phyloP scores from a whole-genome alignment of 1,140 invertebrate genomes.

The Heliconius nattereri region DNA sequence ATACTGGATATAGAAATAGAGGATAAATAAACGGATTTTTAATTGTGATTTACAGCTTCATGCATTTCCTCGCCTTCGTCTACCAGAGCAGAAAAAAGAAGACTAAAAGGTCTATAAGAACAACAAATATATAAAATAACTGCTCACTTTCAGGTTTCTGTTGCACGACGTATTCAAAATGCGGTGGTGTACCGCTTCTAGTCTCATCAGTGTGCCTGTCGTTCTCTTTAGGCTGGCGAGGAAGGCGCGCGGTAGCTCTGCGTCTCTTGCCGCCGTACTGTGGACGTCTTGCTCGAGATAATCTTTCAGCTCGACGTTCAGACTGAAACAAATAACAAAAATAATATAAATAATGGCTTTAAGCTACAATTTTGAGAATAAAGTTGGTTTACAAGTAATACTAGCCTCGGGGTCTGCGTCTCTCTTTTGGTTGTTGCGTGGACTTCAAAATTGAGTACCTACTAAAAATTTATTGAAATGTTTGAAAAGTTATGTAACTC shows the following conservation, averaged over 20 bases:
- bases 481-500: too few species aligned
- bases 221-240: slow-evolving; percentile 68
- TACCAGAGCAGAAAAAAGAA: neutral
- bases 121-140: neutral
- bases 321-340: slow-evolving; percentile 49
- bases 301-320: slow-evolving; percentile 70
- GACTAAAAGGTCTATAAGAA: too few species aligned
- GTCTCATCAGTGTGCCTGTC: slow-evolving; percentile 61
- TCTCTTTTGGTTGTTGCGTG: too few species aligned
- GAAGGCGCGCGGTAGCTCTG: slow-evolving; percentile 53
- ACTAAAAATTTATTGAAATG: too few species aligned
- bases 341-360: neutral
- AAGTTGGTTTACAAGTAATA: neutral
- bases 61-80: neutral
- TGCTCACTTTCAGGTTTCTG: slow-evolving; percentile 63
- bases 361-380: neutral
- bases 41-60: too few species aligned
- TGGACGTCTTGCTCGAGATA: slow-evolving; percentile 70
- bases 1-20: slow-evolving; percentile 44
- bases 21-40: too few species aligned
- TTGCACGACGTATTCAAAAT: slow-evolving; percentile 63
- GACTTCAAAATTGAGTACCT: too few species aligned
- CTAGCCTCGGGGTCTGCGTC: neutral
- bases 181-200: slow-evolving; percentile 59
- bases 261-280: slow-evolving; percentile 69